Evolutionary conservation across 2,888 invertebrate genomes (phyloP).

Genomic region (Beris chalybata): DNA sequence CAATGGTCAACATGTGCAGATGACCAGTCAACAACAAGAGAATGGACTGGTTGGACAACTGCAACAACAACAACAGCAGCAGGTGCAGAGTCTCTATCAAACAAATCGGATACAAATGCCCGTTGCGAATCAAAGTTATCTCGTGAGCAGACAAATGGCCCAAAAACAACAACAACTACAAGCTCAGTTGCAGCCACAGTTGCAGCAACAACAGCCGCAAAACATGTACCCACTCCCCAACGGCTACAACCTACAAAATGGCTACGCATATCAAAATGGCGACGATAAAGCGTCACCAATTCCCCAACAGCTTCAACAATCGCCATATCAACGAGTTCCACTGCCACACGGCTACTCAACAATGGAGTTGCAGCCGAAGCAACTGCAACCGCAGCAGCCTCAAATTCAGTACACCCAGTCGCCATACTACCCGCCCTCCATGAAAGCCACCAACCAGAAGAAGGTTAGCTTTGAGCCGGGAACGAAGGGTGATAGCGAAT

Average conservation of each 20-base stretch:
- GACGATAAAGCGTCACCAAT: slow-evolving; percentile 39
- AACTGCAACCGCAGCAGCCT: slow-evolving; percentile 52
- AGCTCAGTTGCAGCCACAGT: slow-evolving; percentile 26
- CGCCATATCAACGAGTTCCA: slow-evolving; percentile 66
- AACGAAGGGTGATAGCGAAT: slow-evolving; percentile 66
- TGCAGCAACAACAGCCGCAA: slow-evolving; percentile 40
- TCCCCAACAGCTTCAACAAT: slow-evolving; percentile 38
- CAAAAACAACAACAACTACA: slow-evolving; percentile 44
- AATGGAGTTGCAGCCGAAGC: slow-evolving; percentile 53
- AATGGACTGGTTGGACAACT: slow-evolving; percentile 36
- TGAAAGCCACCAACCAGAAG: slow-evolving; percentile 65
- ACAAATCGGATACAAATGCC: slow-evolving; percentile 40
- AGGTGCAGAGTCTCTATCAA: slow-evolving; percentile 15
- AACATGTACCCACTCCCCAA: slow-evolving; percentile 31
- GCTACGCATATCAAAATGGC: slow-evolving; percentile 39
- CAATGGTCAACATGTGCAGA: slow-evolving; percentile 50
- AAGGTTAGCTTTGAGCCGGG: slow-evolving; percentile 75
- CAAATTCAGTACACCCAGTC: slow-evolving; percentile 56
- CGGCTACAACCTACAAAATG: slow-evolving; percentile 27
- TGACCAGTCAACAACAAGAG: slow-evolving; percentile 44
- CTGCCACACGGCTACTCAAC: slow-evolving; percentile 59
- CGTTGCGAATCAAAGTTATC: slow-evolving; percentile 44
- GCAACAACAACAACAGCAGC: slow-evolving; percentile 43
- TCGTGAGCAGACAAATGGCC: slow-evolving; percentile 46
- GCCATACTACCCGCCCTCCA: slow-evolving; percentile 66